Conservation (phyloP, 2,797 vertebrate species). For the Lepus townsendii region DNA sequence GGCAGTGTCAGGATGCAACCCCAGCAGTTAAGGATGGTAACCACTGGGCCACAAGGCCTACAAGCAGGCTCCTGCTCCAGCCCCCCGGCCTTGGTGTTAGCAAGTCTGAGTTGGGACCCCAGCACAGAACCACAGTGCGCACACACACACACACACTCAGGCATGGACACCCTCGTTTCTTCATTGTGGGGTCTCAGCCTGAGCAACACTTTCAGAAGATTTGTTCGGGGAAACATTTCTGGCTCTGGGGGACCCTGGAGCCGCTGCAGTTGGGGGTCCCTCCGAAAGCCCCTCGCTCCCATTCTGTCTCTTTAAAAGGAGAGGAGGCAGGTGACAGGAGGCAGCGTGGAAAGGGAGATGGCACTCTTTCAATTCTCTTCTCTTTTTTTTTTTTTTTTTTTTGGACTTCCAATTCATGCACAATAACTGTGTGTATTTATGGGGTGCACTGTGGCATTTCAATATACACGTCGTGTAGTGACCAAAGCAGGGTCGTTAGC, state of each 20-base stretch:
- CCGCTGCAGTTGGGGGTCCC: too few species aligned
- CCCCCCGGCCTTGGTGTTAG: neutral
- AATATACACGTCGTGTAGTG: neutral
- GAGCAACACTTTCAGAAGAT: neutral
- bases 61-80: neutral
- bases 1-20: neutral
- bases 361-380: neutral
- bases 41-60: neutral
- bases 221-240: neutral
- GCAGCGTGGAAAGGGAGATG: neutral
- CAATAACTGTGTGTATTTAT: neutral
- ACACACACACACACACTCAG: neutral
- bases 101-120: neutral
- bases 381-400: neutral
- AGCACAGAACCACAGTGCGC: neutral
- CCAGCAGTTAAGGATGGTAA: neutral
- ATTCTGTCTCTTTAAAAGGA: too few species aligned
- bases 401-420: neutral
- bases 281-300: neutral
- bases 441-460: accelerated
- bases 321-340: neutral
- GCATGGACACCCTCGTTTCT: neutral
- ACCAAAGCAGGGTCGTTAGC: neutral
- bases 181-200: neutral
- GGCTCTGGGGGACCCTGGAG: neutral